Base-by-base conservation (phyloP, 2,113 vertebrate genomes). In the Salvelinus namaycush region DNA sequence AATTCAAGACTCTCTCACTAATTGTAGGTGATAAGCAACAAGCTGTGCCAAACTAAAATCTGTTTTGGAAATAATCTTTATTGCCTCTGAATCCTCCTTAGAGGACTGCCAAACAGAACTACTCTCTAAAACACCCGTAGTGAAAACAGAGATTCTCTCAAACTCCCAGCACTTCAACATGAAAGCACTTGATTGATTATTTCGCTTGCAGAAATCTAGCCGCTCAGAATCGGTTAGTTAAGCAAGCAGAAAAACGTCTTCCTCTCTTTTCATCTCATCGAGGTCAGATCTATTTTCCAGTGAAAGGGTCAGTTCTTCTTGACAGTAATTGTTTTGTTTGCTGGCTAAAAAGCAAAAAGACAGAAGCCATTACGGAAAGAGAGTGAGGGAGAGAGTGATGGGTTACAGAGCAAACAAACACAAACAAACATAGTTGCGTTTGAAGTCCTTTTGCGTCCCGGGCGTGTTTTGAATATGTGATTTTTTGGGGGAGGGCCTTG, bases 391-490 rank as follows among this genome's bases (percentile, higher is more conserved):
- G 39, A 44, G 39, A 12, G 12, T 77, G 80, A 68, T 60, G 59
- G 49, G 62, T 82, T 48, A 76, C 72, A 77, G 81, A 31, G 54
- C 16, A 82, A 68, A 66, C 34, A 83, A 62, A 69, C n/a, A 68
- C 18, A 59, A 1, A 26, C 16, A 13, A 14, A 29, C 22, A 64
- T 74, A 80, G 16, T 29, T 77, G 70, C 3, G 22, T 74, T 79
- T 76, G 29, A 79, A 81, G 72, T 8, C 51, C 59, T n/a, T 14
- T 44, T 72, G 67, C 70, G 34, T 22, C 14, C 29, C 24, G 59
- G 64, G 12, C 6, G 67, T 49, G n/a, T 79, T 78, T 72, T 74
- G 39, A 76, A 68, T 60, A 70, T 16, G 44, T 64, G 49, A 77
- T 76, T 71, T 81, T 31, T 34, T 73, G 18, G 68, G 76, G 68